Percentiles rank a stretch among this genome's conserved stretches.
Conservation (phyloP, 2,113 vertebrate species). For the Propithecus coquereli region DNA sequence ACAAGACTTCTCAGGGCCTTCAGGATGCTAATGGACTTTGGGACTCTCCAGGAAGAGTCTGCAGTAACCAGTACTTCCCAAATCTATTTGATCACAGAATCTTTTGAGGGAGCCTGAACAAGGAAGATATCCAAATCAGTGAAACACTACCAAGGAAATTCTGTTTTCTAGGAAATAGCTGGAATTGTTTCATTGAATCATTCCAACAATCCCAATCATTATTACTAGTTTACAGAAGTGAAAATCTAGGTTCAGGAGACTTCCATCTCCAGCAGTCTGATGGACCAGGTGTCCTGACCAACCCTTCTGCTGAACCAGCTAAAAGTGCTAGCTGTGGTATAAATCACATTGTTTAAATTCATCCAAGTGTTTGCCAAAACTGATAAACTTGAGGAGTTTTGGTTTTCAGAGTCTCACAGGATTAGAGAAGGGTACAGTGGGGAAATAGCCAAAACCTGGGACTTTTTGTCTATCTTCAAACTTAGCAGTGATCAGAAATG, state of each 20-base stretch:
- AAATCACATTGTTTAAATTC: neutral
- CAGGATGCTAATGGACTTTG: neutral
- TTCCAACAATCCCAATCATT: neutral
- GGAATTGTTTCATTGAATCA: neutral
- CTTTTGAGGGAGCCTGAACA: neutral
- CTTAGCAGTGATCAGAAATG: neutral
- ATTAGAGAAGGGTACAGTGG: neutral
- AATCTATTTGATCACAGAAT: neutral
- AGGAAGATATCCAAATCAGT: neutral
- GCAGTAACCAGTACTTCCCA: neutral
- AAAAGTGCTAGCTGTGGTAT: neutral
- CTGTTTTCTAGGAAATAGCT: neutral
- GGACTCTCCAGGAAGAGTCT: neutral
- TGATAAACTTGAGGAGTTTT: neutral
- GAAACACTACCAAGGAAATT: neutral
- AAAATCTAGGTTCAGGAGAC: neutral
- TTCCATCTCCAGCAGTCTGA: neutral
- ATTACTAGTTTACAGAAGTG: slow-evolving; percentile 6
- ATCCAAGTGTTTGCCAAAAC: neutral
- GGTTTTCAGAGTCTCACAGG: neutral
- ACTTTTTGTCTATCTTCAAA: neutral
- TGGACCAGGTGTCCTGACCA: neutral
- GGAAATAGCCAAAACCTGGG: neutral
- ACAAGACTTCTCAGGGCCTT: neutral
- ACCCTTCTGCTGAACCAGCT: neutral